phyloP scores from a whole-genome alignment of 2,113 vertebrate genomes.

The Aegypius monachus region DNA sequence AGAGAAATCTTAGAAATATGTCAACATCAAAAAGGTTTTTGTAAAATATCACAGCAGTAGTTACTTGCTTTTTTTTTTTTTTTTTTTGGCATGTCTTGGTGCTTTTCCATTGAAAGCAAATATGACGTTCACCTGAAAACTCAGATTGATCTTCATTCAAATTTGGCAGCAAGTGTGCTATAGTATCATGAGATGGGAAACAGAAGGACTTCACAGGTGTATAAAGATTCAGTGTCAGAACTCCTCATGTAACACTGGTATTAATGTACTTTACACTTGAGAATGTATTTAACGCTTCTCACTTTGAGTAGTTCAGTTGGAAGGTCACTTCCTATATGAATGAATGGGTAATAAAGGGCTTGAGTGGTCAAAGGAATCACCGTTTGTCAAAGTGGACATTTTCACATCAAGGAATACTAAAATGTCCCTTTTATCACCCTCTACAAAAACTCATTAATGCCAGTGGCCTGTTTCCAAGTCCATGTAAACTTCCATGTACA shows the following conservation, averaged over 20 bases:
- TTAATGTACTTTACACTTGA: background rate
- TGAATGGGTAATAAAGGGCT: background rate
- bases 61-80: background rate
- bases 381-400: background rate
- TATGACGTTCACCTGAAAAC: background rate
- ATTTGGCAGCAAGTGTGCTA: background rate
- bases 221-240: background rate
- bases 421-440: background rate
- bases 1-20: background rate
- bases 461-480: background rate
- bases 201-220: background rate
- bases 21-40: background rate
- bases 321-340: background rate
- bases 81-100: background rate
- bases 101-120: background rate
- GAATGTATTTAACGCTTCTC: background rate
- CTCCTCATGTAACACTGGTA: background rate
- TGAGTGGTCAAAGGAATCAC: background rate
- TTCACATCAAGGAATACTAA: background rate
- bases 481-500: background rate
- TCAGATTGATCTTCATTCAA: background rate
- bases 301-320: background rate
- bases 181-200: background rate
- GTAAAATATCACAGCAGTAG: background rate
- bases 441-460: background rate